Conservation (phyloP, 1,140 invertebrate genomes). For the Trinorchestia longiramus region DNA sequence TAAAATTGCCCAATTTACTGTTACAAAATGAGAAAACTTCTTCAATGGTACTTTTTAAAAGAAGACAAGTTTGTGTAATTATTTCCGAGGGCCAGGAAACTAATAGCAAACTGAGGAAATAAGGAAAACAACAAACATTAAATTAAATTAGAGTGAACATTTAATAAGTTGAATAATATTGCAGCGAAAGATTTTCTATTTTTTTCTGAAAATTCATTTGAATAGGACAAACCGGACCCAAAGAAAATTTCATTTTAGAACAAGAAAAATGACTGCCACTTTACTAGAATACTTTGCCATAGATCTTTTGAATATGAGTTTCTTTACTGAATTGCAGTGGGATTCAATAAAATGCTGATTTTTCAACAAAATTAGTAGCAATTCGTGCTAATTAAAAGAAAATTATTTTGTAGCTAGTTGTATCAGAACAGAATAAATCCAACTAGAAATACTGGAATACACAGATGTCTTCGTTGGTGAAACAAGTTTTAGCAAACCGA, state of each 20-base stretch:
- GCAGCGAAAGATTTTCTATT: not conserved
- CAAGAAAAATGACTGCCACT: not conserved
- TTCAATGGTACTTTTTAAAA: not conserved
- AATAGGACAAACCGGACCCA: not conserved
- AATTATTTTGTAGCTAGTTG: not conserved
- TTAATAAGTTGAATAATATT: not conserved
- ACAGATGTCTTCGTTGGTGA: not conserved
- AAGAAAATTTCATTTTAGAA: not conserved
- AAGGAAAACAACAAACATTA: not conserved
- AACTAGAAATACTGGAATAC: not conserved
- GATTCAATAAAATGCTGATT: not conserved
- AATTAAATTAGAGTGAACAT: not conserved
- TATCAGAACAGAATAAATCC: not conserved
- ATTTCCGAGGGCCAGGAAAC: not conserved
- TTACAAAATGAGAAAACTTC: constrained; percentile 48
- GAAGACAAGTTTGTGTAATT: constrained; percentile 1
- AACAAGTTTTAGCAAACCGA: not conserved
- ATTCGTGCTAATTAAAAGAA: not conserved
- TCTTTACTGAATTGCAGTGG: not conserved
- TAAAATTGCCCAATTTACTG: constrained; percentile 38
- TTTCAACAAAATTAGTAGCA: not conserved
- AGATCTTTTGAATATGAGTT: not conserved
- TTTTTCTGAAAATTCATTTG: not conserved
- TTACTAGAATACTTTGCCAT: not conserved
- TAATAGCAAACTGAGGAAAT: not conserved